Conservation (phyloP, 1,140 invertebrate species). For the Drosophila trapezifrons region DNA sequence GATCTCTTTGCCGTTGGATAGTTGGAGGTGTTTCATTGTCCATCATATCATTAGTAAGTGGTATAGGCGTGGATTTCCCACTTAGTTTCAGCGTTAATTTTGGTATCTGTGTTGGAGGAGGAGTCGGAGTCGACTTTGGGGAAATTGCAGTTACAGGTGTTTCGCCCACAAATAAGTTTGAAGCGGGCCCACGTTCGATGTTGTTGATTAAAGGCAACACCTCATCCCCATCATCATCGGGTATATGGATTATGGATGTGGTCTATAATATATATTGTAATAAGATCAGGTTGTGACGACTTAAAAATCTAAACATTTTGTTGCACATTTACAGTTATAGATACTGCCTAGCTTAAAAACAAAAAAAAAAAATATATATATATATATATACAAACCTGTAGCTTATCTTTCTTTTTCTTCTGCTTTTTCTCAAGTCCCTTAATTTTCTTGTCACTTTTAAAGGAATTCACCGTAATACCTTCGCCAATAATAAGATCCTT, state of each 20-base stretch:
- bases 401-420: conserved; percentile 85
- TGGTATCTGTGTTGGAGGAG: conserved; percentile 85
- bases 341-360: background rate
- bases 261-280: conserved; percentile 17
- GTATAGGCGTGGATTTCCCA: conserved; percentile 51
- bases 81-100: conserved; percentile 92
- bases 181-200: conserved; percentile 5
- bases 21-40: conserved; percentile 7
- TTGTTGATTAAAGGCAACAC: conserved; percentile 1
- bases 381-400: conserved; percentile 27
- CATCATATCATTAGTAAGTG: conserved; percentile 4
- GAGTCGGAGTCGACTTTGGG: conserved; percentile 16
- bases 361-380: background rate
- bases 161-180: conserved; percentile 2
- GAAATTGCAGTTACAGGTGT: conserved; percentile 14
- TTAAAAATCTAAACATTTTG: background rate
- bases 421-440: conserved; percentile 87
- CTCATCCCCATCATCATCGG: conserved; percentile 10
- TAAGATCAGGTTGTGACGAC: conserved; percentile 1
- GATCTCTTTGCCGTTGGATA: conserved; percentile 85
- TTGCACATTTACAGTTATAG: background rate
- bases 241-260: conserved; percentile 11
- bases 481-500: conserved; percentile 84
- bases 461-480: background rate
- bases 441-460: conserved; percentile 72